These are phyloP conservation scores for Drosophila merina DNA, from an alignment of 2,888 invertebrate genomes.

Conservation along the genomic window DNA sequence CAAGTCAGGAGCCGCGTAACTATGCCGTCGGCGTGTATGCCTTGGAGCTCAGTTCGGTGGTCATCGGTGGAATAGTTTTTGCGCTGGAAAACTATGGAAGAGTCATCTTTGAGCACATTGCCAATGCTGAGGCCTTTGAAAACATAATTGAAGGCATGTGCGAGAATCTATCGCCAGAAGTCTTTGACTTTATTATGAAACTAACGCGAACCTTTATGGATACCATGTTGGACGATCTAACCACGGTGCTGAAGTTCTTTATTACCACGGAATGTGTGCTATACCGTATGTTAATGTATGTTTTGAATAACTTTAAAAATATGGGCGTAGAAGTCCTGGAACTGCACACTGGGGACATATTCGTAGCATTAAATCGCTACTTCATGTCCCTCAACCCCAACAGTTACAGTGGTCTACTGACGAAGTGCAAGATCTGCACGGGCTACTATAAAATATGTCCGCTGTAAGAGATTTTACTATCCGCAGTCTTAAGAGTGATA, in stretches of 20 bases:
- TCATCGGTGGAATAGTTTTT: slow-evolving; percentile 36
- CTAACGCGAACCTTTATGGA: slow-evolving; percentile 59
- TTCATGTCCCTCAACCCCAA: slow-evolving; percentile 65
- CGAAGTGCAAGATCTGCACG: slow-evolving; percentile 52
- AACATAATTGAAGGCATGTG: slow-evolving; percentile 53
- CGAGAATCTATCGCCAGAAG: slow-evolving; percentile 11
- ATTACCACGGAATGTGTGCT: slow-evolving; percentile 71
- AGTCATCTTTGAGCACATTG: slow-evolving; percentile 48
- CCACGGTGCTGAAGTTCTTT: slow-evolving; percentile 39
- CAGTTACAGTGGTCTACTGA: neutral
- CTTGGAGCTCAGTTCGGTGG: slow-evolving; percentile 37
- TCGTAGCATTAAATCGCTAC: slow-evolving; percentile 34
- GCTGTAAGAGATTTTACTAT: slow-evolving; percentile 37
- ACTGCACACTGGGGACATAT: slow-evolving; percentile 31
- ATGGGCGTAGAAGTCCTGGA: slow-evolving; percentile 14
- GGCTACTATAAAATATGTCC: slow-evolving; percentile 56
- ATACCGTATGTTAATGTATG: slow-evolving; percentile 48
- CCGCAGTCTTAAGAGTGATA: neutral
- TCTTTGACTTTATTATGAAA: slow-evolving; percentile 48
- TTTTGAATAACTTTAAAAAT: slow-evolving; percentile 28
- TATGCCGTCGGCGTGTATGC: slow-evolving; percentile 36
- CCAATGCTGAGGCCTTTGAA: slow-evolving; percentile 57
- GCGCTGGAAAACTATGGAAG: slow-evolving; percentile 31
- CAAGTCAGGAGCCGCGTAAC: slow-evolving; percentile 18
- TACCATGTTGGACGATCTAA: slow-evolving; percentile 33